Evolutionary conservation across 1,140 invertebrate genomes (phyloP).

Genomic region (Chironomus striatipennis): DNA sequence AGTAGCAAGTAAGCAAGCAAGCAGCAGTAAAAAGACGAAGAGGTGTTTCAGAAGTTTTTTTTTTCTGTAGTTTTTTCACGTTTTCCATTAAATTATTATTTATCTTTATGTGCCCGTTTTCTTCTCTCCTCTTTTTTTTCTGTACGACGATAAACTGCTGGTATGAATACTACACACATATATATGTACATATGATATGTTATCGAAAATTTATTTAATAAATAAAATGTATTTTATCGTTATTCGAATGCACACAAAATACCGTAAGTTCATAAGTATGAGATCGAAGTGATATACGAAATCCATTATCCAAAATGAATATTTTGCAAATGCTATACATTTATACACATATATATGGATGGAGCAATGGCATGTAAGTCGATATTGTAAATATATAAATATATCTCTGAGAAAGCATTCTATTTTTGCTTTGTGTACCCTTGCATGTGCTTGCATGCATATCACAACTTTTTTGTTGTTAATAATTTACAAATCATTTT

Average conservation of each 20-base stretch:
- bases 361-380: too few relatives aligned
- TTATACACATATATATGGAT: too few relatives aligned
- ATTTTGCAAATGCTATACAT: background rate
- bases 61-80: slow-evolving; percentile 20
- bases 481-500: background rate
- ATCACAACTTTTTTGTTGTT: too few relatives aligned
- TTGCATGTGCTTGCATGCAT: too few relatives aligned
- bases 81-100: slow-evolving; percentile 22
- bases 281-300: background rate
- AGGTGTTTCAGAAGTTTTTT: background rate
- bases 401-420: too few relatives aligned
- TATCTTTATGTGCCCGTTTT: slow-evolving; percentile 12
- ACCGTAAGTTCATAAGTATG: background rate
- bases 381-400: too few relatives aligned
- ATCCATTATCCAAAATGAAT: slow-evolving; percentile 14
- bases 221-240: slow-evolving; percentile 21
- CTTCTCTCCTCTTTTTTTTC: background rate
- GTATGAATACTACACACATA: background rate
- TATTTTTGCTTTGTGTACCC: too few relatives aligned
- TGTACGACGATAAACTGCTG: background rate
- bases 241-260: slow-evolving; percentile 19
- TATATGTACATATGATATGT: slow-evolving; percentile 17
- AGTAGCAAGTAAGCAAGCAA: background rate
- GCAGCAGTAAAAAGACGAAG: background rate
- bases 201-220: slow-evolving; percentile 23